Percentiles rank a stretch among this genome's conserved stretches.
Evolutionary conservation across 2,113 vertebrate species (phyloP).

Genomic region (Serilophus lunatus): DNA sequence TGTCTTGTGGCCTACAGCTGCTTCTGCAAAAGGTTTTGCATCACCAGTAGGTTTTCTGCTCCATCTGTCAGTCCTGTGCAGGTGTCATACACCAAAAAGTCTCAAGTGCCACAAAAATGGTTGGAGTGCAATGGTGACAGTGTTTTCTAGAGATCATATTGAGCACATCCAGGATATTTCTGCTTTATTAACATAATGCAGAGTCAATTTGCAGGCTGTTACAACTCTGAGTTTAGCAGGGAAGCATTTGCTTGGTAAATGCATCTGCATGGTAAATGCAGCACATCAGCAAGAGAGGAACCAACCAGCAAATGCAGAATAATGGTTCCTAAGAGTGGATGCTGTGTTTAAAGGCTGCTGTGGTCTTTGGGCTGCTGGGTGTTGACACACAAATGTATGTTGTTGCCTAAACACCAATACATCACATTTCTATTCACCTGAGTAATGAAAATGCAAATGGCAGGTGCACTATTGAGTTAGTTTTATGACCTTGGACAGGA

Average conservation of each 20-base stretch:
- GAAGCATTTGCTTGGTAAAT: fast-evolving
- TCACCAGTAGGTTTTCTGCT: neutral
- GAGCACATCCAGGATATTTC: neutral
- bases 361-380: neutral
- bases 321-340: neutral
- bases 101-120: neutral
- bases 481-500: neutral
- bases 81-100: fast-evolving
- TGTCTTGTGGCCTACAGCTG: neutral
- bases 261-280: neutral
- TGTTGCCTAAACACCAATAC: neutral
- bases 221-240: neutral
- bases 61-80: neutral
- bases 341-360: neutral
- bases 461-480: neutral
- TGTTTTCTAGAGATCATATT: neutral
- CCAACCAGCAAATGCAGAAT: neutral
- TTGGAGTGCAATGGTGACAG: neutral
- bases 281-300: neutral
- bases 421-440: neutral
- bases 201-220: neutral
- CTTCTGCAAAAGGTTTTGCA: neutral
- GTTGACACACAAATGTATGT: neutral
- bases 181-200: neutral
- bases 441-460: neutral